These are phyloP conservation scores for Mustela lutreola DNA, from an alignment of 2,113 vertebrate species.

Conservation along the genomic window DNA sequence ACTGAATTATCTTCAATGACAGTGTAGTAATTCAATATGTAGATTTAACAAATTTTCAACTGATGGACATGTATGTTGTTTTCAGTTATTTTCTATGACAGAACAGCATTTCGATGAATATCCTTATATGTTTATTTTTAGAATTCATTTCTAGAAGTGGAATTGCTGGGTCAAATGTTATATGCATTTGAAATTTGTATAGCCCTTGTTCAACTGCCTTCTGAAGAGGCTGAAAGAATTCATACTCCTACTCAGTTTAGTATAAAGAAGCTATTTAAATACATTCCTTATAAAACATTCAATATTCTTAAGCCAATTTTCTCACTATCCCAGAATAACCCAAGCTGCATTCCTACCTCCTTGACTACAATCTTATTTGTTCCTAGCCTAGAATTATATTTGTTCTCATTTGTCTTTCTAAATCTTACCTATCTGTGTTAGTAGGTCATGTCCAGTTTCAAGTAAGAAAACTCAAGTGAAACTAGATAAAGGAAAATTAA, in stretches of 20 bases:
- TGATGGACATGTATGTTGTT: not conserved
- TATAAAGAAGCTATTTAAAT: constrained; percentile 40
- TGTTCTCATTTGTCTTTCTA: not conserved
- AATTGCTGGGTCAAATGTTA: constrained; percentile 23
- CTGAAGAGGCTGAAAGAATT: constrained; percentile 45
- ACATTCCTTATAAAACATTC: constrained; percentile 36
- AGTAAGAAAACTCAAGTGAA: constrained; percentile 44
- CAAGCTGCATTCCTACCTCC: not conserved
- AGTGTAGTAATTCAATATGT: not conserved
- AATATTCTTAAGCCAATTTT: constrained; percentile 47
- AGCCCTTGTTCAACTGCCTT: constrained; percentile 2
- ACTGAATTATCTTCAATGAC: not conserved
- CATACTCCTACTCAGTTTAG: not conserved
- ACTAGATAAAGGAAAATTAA: not conserved
- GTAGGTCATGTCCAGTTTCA: not conserved
- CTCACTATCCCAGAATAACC: not conserved
- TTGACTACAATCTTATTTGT: not conserved
- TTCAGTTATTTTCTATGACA: constrained; percentile 16
- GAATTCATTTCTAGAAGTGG: not conserved
- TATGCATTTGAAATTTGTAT: not conserved
- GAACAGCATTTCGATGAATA: constrained; percentile 19
- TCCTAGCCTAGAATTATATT: not conserved
- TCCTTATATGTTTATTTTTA: not conserved
- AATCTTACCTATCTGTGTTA: not conserved
- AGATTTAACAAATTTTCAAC: not conserved